Evolutionary conservation across 2,888 invertebrate genomes (phyloP).

Genomic region (Sipunculus nudus): DNA sequence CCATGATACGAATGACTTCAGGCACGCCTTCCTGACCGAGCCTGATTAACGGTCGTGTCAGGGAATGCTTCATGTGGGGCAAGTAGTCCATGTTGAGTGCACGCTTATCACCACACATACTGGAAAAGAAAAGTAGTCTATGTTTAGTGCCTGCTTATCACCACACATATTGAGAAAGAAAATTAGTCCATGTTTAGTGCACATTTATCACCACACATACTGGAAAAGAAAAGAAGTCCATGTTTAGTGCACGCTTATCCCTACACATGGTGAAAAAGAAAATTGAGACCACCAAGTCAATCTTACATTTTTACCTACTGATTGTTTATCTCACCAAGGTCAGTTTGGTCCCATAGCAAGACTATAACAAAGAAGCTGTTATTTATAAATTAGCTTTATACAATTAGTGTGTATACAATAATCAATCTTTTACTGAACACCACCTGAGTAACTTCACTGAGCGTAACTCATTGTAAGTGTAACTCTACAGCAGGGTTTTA

Average conservation of each 20-base stretch:
- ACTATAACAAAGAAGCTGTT: too few species aligned
- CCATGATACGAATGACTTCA: constrained; percentile 77
- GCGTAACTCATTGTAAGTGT: too few species aligned
- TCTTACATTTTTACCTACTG: too few species aligned
- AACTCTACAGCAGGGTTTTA: too few species aligned
- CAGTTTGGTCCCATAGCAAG: too few species aligned
- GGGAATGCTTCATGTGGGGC: constrained; percentile 78
- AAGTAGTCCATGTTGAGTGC: constrained; percentile 90
- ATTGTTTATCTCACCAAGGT: too few species aligned
- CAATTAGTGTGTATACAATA: too few species aligned
- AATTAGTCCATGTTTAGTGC: constrained; percentile 90
- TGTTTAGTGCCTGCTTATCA: constrained; percentile 81
- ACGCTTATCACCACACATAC: constrained; percentile 82
- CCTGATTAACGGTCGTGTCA: constrained; percentile 80
- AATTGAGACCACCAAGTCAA: too few species aligned
- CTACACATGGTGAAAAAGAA: constrained; percentile 76
- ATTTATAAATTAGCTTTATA: too few species aligned
- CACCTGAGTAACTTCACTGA: too few species aligned
- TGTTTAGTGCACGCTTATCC: constrained; percentile 81
- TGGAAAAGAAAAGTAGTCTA: constrained; percentile 81
- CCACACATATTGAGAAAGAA: constrained; percentile 76
- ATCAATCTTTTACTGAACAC: too few species aligned
- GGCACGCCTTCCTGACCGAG: constrained; percentile 78
- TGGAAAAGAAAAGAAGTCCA: constrained; percentile 81
- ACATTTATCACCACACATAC: constrained; percentile 82